These are phyloP conservation scores for Unio delphinus DNA, from an alignment of 2,888 invertebrate genomes.

Conservation along the genomic window DNA sequence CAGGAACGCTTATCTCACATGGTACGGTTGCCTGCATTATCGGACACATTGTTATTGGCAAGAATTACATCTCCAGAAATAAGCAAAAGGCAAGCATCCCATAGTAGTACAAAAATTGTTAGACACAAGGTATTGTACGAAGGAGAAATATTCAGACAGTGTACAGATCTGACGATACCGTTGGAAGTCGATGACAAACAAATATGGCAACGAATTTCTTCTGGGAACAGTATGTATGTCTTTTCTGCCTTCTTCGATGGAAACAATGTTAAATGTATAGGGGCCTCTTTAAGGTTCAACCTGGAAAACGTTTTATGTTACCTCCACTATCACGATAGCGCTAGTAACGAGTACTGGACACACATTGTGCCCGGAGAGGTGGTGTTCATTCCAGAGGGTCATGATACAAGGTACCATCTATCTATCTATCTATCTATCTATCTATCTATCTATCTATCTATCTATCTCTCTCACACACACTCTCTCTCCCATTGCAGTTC, in stretches of 20 bases:
- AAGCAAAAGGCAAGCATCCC: too few species aligned
- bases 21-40: too few species aligned
- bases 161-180: conserved; percentile 10
- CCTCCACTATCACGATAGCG: neutral
- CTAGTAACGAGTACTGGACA: neutral
- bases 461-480: neutral
- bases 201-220: conserved; percentile 10
- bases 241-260: conserved; percentile 25
- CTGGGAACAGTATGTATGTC: conserved; percentile 4
- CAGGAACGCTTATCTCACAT: too few species aligned
- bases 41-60: too few species aligned
- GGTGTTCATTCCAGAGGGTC: conserved; percentile 19
- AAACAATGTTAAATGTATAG: conserved; percentile 13
- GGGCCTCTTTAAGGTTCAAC: neutral
- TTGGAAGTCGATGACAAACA: conserved; percentile 8
- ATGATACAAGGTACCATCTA: conserved; percentile 16
- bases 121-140: too few species aligned
- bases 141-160: neutral
- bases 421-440: neutral
- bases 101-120: too few species aligned
- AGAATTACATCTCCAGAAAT: too few species aligned
- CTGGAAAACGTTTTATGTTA: conserved; percentile 6
- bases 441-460: conserved; percentile 4
- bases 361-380: neutral
- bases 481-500: too few species aligned